Base-by-base conservation (phyloP, 2,888 invertebrate genomes). In the Catocala sponsa region DNA sequence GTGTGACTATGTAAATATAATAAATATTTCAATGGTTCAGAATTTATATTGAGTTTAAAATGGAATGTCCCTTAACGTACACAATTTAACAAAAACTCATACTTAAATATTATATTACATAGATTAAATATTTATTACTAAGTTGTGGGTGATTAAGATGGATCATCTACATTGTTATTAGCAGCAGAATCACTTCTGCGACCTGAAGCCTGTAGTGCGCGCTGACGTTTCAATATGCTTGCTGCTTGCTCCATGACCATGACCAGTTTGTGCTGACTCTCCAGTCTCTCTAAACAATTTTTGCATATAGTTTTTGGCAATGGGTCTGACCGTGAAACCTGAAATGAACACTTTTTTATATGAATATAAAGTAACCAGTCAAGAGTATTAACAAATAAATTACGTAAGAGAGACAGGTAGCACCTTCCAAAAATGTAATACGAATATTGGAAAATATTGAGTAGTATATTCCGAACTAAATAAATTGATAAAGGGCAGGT, bases 301-400 rank as follows among this genome's bases (percentile, higher is more conserved):
- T 94, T 94, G 82, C 96, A 96, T 58, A 96, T 96, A 38, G 97
- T 97, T 92, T 97, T 97, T 48, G 97, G 97, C 66, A 97, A 87
- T 55, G 96, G 96, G 87, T 96, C 96, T 72, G 95, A 95, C 59
- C 95, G 94, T 54, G 95, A 95, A 59, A 96, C 95, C 96, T 96
- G 84, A 53, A 92, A 86, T 7, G 10, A 13, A 47, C 25, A 25
- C 25, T 13, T 44, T 44, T 0, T n/a, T 44, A 48, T 15, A 48
- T 25, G 38, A 9, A 38, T 6, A 38, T 38, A 38, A 38, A 10
- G 38, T 38, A 38, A 38, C 38, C 6, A 38, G 6, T 5, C 4
- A 38, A 38, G 38, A 1, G 10, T 25, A 25, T 25, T 25, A 25
- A 25, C 25, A 25, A 25, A 25, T 25, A 25, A 25, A 25, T 25